Conservation (phyloP, 2,797 vertebrate genomes). For the Vireo griseus region DNA sequence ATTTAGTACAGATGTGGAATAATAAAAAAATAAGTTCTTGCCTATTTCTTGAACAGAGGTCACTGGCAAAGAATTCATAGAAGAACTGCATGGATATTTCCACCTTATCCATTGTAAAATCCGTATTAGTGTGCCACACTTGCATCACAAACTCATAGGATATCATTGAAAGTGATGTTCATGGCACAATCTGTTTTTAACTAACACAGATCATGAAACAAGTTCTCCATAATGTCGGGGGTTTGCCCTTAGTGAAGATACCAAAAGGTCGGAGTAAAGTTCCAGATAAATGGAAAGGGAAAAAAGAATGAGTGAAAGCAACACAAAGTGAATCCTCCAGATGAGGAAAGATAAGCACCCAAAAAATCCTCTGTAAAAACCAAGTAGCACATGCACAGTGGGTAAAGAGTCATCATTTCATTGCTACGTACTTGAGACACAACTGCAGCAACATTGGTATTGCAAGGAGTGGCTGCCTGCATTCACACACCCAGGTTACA, state of each 20-base stretch:
- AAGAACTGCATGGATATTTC: neutral
- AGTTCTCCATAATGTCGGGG: neutral
- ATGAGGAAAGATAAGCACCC: neutral
- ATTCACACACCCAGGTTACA: neutral
- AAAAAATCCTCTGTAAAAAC: neutral
- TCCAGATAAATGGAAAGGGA: neutral
- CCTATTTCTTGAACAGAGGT: neutral
- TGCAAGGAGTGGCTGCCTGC: neutral
- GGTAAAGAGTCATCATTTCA: neutral
- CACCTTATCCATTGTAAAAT: neutral
- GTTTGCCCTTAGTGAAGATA: neutral
- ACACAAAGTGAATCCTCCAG: neutral
- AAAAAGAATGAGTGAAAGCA: neutral
- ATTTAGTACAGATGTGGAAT: neutral
- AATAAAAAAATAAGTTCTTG: neutral
- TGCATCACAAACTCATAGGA: neutral
- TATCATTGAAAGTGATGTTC: neutral
- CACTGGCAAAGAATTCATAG: neutral
- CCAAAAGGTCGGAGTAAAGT: neutral
- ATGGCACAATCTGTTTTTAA: neutral
- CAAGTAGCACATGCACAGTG: fast-evolving
- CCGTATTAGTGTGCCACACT: neutral
- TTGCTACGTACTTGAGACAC: neutral
- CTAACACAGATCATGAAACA: neutral
- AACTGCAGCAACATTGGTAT: neutral